These are phyloP conservation scores for Drosophila ohnishii DNA, from an alignment of 1,140 invertebrate genomes.

Conservation along the genomic window DNA sequence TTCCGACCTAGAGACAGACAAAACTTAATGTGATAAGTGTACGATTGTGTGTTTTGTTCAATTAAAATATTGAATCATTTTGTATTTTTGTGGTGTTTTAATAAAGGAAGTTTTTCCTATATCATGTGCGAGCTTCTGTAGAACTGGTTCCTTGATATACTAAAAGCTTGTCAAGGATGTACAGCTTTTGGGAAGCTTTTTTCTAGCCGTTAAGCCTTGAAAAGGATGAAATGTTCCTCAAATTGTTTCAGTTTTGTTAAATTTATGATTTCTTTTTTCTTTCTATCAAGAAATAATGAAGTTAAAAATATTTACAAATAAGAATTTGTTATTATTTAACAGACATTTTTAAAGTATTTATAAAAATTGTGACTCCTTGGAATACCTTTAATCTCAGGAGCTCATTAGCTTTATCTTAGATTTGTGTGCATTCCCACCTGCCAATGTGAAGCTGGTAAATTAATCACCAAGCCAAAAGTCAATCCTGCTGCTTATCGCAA, in stretches of 20 bases:
- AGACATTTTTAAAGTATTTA: not conserved
- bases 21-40: slow-evolving; percentile 61
- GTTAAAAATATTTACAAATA: not conserved
- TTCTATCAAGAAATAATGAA: too few relatives aligned
- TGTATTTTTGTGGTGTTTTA: slow-evolving; percentile 14
- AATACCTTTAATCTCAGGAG: too few relatives aligned
- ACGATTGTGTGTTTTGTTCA: slow-evolving; percentile 59
- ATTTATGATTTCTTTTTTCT: too few relatives aligned
- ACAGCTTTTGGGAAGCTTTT: not conserved
- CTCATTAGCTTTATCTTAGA: slow-evolving; percentile 19
- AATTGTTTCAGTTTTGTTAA: not conserved
- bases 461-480: slow-evolving; percentile 19
- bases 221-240: not conserved
- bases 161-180: slow-evolving; percentile 15
- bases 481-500: slow-evolving; percentile 42
- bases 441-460: slow-evolving; percentile 9
- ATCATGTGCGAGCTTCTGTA: too few relatives aligned
- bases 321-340: too few relatives aligned
- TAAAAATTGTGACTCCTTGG: not conserved
- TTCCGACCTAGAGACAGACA: slow-evolving; percentile 36
- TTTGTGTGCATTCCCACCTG: not conserved
- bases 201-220: not conserved
- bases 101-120: not conserved
- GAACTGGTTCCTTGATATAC: not conserved
- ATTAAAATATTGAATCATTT: slow-evolving; percentile 50